Evolutionary conservation across 2,113 vertebrate species (phyloP).

Genomic region (Calonectris borealis): DNA sequence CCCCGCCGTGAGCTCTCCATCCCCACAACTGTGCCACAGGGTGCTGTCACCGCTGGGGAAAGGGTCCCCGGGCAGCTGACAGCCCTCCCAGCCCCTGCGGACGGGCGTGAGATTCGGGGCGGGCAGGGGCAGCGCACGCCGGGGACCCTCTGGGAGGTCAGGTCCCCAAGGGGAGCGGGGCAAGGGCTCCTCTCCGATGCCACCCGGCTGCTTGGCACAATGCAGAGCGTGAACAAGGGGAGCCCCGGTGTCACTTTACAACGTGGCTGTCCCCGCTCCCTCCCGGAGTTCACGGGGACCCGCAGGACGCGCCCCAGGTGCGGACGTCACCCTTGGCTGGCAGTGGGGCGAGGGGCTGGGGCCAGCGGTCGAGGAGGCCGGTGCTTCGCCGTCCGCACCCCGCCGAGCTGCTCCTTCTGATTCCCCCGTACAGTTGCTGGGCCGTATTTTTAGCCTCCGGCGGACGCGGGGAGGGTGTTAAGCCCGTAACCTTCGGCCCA

Average conservation of each 20-base stretch:
- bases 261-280: not conserved
- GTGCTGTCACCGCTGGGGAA: not conserved
- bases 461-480: not conserved
- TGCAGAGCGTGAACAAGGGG: not conserved
- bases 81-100: not conserved
- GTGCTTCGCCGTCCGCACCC: rapidly evolving
- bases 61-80: not conserved
- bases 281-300: not conserved
- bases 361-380: not conserved
- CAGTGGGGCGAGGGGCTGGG: not conserved
- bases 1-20: rapidly evolving
- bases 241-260: conserved; percentile 23
- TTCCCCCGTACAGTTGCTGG: not conserved
- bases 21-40: not conserved
- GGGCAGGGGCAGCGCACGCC: not conserved
- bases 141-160: not conserved
- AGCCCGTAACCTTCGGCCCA: conserved; percentile 57
- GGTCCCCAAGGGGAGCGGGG: not conserved
- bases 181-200: not conserved
- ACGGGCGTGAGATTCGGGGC: rapidly evolving
- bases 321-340: not conserved
- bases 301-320: not conserved
- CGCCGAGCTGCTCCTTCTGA: not conserved
- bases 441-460: conserved; percentile 58
- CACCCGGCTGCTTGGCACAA: not conserved